Percentiles rank a stretch among this genome's conserved stretches.
Conservation (phyloP, 2,888 invertebrate genomes). For the Notocelia uddmanniana region DNA sequence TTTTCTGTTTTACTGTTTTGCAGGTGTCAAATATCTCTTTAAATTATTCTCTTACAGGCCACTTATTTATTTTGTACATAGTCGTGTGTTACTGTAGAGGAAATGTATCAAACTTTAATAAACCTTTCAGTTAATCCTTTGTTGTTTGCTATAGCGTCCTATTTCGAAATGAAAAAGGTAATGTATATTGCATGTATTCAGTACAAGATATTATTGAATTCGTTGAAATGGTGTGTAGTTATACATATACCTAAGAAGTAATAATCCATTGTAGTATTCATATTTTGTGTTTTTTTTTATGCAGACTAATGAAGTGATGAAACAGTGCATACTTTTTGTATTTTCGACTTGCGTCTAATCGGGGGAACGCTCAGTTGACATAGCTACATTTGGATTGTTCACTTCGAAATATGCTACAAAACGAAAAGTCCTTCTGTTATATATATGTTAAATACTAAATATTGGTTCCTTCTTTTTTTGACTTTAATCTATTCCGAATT, state of each 20-base stretch:
- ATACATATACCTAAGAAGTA: not conserved
- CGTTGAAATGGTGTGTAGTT: not conserved
- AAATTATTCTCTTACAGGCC: constrained; percentile 20
- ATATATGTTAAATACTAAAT: not conserved
- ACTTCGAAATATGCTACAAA: not conserved
- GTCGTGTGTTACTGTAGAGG: constrained; percentile 49
- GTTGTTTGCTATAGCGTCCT: constrained; percentile 46
- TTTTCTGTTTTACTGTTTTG: constrained; percentile 11
- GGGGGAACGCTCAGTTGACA: not conserved
- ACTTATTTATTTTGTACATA: constrained; percentile 47
- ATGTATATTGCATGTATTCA: constrained; percentile 14
- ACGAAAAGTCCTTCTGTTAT: not conserved
- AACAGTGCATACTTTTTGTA: no score
- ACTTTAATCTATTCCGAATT: not conserved
- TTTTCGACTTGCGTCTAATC: no score
- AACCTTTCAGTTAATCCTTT: constrained; percentile 48
- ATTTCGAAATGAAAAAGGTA: constrained; percentile 25
- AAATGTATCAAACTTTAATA: constrained; percentile 55
- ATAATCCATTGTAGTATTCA: constrained; percentile 11
- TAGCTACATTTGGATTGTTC: not conserved
- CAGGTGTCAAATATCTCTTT: not conserved
- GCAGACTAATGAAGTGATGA: no score
- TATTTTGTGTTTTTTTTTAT: no score
- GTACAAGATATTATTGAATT: constrained; percentile 34
- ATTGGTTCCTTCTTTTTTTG: not conserved